Evolutionary conservation across 2,797 vertebrate species (phyloP), one percentile per base, ranked within the genome.

Genomic region (Microtus obscurus): DNA sequence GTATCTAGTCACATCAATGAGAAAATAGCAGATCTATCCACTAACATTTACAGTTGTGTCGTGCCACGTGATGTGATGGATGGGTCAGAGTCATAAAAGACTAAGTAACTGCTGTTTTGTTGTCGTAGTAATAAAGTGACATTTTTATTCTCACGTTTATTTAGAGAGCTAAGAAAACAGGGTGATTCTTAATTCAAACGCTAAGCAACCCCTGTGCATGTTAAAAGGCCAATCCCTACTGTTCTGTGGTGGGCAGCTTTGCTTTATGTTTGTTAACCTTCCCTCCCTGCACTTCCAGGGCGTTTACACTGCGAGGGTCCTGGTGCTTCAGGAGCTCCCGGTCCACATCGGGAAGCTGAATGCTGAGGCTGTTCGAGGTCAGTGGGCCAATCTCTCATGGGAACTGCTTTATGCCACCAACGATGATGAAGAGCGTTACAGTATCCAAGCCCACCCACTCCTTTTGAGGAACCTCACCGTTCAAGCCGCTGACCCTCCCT

Each of bases 351-450:
- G 99, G 19, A 99, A 99, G 96, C 98, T 99, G 45, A 99, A 99
- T 5, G 98, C 98, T 0, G 99, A 99, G 95, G 99, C 99, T 1
- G 98, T 99, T 29, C 98, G 99, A 83, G 99, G 99, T 6, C 99
- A 99, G 98, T 99, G 99, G 99, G 99, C 99, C 61, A 99, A 99
- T 96, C 99, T 99, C 45, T 99, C 99, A 10, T 99, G 99, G 99
- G 99, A 99, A 98, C 98, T 99, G 90, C 98, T 99, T 5, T 99
- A 99, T 0, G 99, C 99, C 43, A 99, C 99, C 1, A 99, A 99
- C 0, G 99, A 99, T 0, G 99, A 99, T 0, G 99, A 99, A 93
- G 99, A 99, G 91, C 99, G 99, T 29, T 99, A 99, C 98, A 99
- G 99, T 97, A 99, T 99, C 98, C 99, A 99, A 97, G 99, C 99